These are phyloP conservation scores for Cyrtonyx montezumae DNA, from an alignment of 2,113 vertebrate species.

Conservation along the genomic window DNA sequence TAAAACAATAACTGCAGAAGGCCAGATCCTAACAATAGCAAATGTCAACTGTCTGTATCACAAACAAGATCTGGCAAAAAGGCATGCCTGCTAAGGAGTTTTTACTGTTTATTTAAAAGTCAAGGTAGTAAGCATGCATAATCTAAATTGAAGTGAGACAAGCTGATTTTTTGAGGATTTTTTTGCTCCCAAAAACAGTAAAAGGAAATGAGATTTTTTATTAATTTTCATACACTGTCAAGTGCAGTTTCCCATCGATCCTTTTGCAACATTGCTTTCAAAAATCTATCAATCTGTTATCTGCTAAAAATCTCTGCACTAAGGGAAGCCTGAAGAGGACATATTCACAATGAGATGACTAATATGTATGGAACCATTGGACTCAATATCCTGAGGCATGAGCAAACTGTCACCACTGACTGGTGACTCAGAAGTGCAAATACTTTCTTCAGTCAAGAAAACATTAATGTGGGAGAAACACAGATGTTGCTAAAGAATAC, in stretches of 20 bases:
- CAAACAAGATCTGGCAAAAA: background rate
- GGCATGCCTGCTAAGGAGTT: background rate
- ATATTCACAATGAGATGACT: conserved; percentile 54
- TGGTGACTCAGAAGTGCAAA: conserved; percentile 70
- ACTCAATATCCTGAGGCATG: conserved; percentile 62
- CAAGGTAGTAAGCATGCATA: background rate
- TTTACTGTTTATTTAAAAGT: background rate
- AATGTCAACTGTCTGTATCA: background rate
- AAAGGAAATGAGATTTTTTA: background rate
- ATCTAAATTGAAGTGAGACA: background rate
- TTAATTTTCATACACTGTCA: background rate
- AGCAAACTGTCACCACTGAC: conserved; percentile 65
- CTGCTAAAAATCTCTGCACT: background rate
- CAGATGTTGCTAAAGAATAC: conserved; percentile 62
- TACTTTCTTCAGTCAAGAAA: conserved; percentile 62
- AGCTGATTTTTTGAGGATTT: background rate
- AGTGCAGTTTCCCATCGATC: background rate
- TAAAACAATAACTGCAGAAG: conserved; percentile 1
- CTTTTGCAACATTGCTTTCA: rapidly evolving
- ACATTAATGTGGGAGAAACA: conserved; percentile 68
- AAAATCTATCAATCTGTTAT: background rate
- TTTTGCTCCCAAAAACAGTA: background rate
- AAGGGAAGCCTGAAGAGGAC: conserved; percentile 46
- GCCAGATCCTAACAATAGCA: conserved; percentile 11
- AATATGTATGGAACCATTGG: conserved; percentile 46